Evolutionary conservation across 2,113 vertebrate species (phyloP), one percentile per base, ranked within the genome.

Genomic region (Melanerpes aurifrons): DNA sequence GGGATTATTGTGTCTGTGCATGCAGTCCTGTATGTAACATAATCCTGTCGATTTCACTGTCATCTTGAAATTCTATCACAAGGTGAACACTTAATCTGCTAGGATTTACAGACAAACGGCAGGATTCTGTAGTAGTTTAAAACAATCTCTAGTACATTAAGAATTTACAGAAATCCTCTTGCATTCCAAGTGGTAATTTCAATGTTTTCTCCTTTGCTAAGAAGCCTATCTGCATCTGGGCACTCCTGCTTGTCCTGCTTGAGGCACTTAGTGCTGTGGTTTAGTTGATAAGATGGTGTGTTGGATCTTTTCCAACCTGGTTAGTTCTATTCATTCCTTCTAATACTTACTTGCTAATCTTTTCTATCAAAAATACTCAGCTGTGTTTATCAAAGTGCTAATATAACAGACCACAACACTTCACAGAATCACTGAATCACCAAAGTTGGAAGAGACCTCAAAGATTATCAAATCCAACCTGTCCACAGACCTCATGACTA

Each of bases 341-440:
- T 20, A 50, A 15, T 66, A 68, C 54, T 92, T 86, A 31, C 47
- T 81, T 77, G 47, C 26, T 90, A 50, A 73, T 54, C 6, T 89
- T 80, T 91, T 67, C 24, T 66, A 16, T 82, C 48, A 87, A 83
- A 94, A 87, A 58, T 29, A 48, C 54, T 56, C 47, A 81, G 58
- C 43, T 0, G 0, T 50, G 16, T 83, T 86, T 56, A 12, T 77
- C 47, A 14, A 61, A 89, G 62, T 47, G 45, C 19, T 69, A 54
- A 48, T 11, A 12, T 2, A 58, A 45, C 28, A 57, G 15, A 18
- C 47, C 3, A 1, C 50, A 53, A 24, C 40, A n/a, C n/a, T 73
- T 68, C 1, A 47, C 17, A 47, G 45, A 47, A 47, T 47, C 1
- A 47, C 17, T 17, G 45, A 47, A 47, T 47, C 45, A 40, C 40